Evolutionary conservation across 2,113 vertebrate species (phyloP).

Genomic region (Oncorhynchus clarkii): DNA sequence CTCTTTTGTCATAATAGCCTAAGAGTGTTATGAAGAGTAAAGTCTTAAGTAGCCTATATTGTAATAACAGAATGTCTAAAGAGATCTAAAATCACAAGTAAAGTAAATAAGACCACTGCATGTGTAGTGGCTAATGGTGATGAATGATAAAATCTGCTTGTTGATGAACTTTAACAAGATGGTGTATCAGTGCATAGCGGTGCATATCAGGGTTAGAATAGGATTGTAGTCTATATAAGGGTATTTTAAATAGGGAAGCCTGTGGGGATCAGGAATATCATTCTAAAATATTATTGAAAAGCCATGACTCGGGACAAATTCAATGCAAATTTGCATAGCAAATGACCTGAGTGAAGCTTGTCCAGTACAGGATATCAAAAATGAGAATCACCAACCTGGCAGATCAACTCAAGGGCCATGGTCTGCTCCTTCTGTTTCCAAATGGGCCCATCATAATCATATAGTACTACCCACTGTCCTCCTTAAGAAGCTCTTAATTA

Average conservation of each 20-base stretch:
- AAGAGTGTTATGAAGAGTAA: background rate
- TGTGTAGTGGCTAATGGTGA: too few species aligned
- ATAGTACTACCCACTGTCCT: conserved; percentile 14
- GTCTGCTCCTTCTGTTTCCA: conserved; percentile 78
- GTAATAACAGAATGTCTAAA: background rate
- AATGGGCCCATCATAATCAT: conserved; percentile 59
- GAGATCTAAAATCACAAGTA: background rate
- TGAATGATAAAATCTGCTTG: too few species aligned
- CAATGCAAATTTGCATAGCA: conserved; percentile 83
- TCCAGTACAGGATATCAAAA: conserved; percentile 80
- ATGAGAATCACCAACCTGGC: conserved; percentile 95
- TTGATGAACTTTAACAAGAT: background rate
- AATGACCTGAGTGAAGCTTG: conserved; percentile 82
- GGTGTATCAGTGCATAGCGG: background rate
- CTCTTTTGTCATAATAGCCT: background rate
- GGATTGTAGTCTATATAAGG: too few species aligned
- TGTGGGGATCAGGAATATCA: conserved; percentile 86
- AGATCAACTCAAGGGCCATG: conserved; percentile 81
- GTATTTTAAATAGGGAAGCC: conserved; percentile 1
- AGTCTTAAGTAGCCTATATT: background rate
- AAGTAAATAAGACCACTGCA: background rate
- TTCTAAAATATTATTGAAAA: conserved; percentile 90
- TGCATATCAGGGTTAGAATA: background rate
- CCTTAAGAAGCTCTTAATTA: background rate
- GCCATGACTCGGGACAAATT: conserved; percentile 87